Conservation (phyloP, 1,140 invertebrate genomes). For the Drosophila oshimai region DNA sequence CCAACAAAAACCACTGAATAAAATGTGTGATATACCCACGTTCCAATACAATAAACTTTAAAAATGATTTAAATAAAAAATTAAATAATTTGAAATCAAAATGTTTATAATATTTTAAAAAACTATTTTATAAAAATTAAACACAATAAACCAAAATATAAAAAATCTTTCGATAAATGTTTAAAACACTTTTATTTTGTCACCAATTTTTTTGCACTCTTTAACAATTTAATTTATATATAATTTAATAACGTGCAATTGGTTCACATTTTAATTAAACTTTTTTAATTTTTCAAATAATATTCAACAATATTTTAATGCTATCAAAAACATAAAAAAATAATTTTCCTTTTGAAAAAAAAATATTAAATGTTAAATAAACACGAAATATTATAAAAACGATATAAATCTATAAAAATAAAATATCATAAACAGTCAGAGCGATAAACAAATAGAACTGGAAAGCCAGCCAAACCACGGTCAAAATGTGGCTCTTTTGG, state of each 20-base stretch:
- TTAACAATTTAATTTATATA: no score
- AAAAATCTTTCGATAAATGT: no score
- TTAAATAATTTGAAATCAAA: neutral
- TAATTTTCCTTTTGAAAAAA: slow-evolving; percentile 1
- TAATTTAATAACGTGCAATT: no score
- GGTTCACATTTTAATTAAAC: no score
- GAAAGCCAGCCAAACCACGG: slow-evolving; percentile 48
- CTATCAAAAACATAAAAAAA: slow-evolving; percentile 2
- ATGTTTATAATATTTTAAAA: no score
- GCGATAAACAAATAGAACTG: slow-evolving; percentile 61
- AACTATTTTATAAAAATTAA: no score
- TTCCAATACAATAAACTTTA: neutral
- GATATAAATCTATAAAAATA: neutral
- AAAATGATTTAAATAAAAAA: neutral
- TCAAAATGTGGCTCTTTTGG: slow-evolving; percentile 71
- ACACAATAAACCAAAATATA: no score
- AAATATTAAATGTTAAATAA: neutral
- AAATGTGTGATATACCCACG: slow-evolving; percentile 29
- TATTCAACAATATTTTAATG: no score
- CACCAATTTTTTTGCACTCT: no score
- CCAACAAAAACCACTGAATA: slow-evolving; percentile 15
- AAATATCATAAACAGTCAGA: slow-evolving; percentile 8
- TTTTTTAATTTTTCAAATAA: no score
- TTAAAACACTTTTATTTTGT: no score
- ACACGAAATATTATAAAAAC: neutral